Percentiles rank a stretch among this genome's conserved stretches.
Evolutionary conservation across 64 coral and sea anemone species (phyloP).

Genomic region (Anthopleura sola): DNA sequence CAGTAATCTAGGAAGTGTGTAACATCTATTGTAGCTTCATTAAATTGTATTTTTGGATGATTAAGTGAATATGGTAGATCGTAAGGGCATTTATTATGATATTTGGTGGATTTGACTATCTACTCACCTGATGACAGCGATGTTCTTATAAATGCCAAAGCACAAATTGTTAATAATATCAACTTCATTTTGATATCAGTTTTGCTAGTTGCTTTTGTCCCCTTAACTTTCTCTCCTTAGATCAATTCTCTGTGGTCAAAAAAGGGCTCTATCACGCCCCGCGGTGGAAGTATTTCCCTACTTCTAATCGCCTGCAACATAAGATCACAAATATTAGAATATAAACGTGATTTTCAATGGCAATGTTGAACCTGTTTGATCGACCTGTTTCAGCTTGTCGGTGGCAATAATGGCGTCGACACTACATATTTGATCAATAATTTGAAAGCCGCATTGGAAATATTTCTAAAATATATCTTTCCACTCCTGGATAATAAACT

Average conservation of each 20-base stretch:
- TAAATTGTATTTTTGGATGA: no score
- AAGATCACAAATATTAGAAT: background rate
- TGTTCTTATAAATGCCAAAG: slow-evolving; percentile 1
- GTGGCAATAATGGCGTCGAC: background rate
- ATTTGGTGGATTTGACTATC: background rate
- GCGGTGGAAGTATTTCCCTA: background rate
- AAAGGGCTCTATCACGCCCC: background rate
- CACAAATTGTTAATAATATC: background rate
- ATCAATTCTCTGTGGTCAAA: background rate
- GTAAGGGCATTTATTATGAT: background rate
- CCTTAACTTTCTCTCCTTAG: background rate
- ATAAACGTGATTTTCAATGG: background rate
- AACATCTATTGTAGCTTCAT: no score
- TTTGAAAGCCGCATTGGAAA: background rate
- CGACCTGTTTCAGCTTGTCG: background rate
- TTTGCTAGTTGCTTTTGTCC: slow-evolving; percentile 83
- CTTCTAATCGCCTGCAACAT: background rate
- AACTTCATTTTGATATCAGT: slow-evolving; percentile 12
- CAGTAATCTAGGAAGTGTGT: no score
- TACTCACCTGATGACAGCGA: background rate
- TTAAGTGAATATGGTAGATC: no score
- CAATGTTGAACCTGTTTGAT: background rate
- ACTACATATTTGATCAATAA: background rate
- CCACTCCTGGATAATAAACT: no score
- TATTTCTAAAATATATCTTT: background rate